These are phyloP conservation scores for Hemitrygon akajei DNA, from an alignment of 2,797 vertebrate species.

Conservation along the genomic window DNA sequence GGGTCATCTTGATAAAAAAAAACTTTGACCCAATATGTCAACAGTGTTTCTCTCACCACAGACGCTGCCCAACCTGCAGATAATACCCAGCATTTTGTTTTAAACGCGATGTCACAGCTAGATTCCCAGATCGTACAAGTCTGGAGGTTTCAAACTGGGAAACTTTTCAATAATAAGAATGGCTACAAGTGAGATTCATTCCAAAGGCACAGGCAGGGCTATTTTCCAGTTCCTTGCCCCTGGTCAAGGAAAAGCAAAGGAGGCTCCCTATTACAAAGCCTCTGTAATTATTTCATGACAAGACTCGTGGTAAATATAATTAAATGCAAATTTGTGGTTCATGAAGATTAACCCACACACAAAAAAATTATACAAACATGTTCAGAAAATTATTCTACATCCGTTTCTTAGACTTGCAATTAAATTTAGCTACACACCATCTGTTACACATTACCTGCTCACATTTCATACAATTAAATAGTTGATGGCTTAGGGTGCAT, in stretches of 20 bases:
- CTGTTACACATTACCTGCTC: background rate
- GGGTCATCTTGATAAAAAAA: too few relatives aligned
- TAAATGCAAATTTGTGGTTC: background rate
- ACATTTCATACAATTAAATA: background rate
- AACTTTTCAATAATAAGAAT: background rate
- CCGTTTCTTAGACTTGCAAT: background rate
- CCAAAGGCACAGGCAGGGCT: background rate
- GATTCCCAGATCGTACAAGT: background rate
- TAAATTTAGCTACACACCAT: background rate
- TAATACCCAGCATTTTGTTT: too few relatives aligned
- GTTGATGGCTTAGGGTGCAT: too few relatives aligned
- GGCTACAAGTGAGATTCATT: background rate
- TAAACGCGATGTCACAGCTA: background rate
- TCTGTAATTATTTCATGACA: background rate
- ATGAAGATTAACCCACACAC: background rate
- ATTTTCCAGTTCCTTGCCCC: background rate
- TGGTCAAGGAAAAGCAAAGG: background rate
- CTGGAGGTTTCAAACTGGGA: background rate
- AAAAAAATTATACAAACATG: background rate
- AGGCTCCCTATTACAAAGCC: background rate
- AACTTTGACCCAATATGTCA: too few relatives aligned
- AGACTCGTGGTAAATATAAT: constrained; percentile 4
- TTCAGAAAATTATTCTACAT: background rate
- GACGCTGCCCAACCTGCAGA: too few relatives aligned
- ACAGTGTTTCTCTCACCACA: too few relatives aligned